Base-by-base conservation (phyloP, 2,888 invertebrate species). In the Prionchulus punctatus region DNA sequence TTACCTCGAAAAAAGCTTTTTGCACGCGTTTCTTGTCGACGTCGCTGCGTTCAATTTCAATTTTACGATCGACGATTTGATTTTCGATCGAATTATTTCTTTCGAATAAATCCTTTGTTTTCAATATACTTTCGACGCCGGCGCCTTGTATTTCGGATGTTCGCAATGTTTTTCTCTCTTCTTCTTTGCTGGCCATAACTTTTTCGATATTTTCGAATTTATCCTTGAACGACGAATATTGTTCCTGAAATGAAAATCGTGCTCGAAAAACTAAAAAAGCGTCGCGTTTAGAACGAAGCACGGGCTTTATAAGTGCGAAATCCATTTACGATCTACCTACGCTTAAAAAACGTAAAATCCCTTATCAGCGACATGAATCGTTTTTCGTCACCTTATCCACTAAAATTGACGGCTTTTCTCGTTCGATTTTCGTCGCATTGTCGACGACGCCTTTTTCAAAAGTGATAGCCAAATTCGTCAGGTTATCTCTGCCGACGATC, bases 161-260 rank as follows among this genome's bases (percentile, higher is more conserved):
- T 7, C 7, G 36, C 36, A 36, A 7, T 12, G 18, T 36, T 36
- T 18, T 7, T 18, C 18, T 36, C 18, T 36, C 36, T 36, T 36
- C 18, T 18, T 36, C 36, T 18, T 36, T 36, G n/a, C n/a, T n/a
- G 57, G 53, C 61, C 21, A 64, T 54, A 15, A 63, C 63, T 15
- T 61, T 58, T 47, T 64, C 64, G 43, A 66, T 59, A 43, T 66
- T 64, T 60, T 67, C 67, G 56, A 67, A 67, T 31, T 62, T 64
- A 43, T 65, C 62, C 58, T 67, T 67, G 63, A 67, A 67, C 57
- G 64, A 62, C 43, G 64, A 63, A 54, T 64, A 65, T 51, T 65
- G 66, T 43, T 66, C 64, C 61, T 63, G 53, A 57, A 64, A 53
- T n/a, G 47, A 7, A 47, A 21, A 15, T 7, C 21, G 47, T 21